phyloP scores from a whole-genome alignment of 35 echinoderm and acorn worm genomes.

The Stichopus chloronotus region DNA sequence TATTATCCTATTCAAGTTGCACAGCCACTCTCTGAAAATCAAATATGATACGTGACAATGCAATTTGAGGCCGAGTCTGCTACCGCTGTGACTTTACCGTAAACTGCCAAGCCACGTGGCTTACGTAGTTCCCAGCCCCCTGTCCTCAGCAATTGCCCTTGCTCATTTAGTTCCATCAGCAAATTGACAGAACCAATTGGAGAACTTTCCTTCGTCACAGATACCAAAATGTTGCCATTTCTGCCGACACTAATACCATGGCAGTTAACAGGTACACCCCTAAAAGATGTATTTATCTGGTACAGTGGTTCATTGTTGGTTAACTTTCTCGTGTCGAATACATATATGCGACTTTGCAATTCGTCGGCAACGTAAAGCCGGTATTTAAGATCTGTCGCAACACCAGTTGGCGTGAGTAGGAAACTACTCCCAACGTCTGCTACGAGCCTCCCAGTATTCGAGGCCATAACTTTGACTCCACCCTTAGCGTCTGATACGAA shows the following conservation, averaged over 20 bases:
- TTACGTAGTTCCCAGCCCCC: constrained; percentile 18
- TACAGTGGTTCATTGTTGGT: not conserved
- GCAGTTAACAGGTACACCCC: not conserved
- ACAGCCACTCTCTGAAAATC: not conserved
- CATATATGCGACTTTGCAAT: constrained; percentile 5
- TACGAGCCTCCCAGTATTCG: not conserved
- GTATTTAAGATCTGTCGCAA: not conserved
- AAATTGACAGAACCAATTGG: not conserved
- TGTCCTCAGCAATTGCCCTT: not conserved
- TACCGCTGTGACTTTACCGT: not conserved
- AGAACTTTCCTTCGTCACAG: not conserved
- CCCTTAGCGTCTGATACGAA: constrained; percentile 37
- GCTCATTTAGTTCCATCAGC: constrained; percentile 11
- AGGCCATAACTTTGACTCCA: constrained; percentile 31
- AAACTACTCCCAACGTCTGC: not conserved
- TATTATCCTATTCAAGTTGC: too few species aligned
- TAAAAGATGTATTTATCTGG: not conserved
- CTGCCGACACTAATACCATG: not conserved
- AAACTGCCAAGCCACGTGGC: constrained; percentile 31
- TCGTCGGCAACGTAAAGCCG: constrained; percentile 37
- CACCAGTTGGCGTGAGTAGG: not conserved
- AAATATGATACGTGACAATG: constrained; percentile 14
- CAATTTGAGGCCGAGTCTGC: constrained; percentile 24
- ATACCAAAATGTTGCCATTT: not conserved
- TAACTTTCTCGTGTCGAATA: constrained; percentile 26